Evolutionary conservation across 2,113 vertebrate species (phyloP).

Genomic region (cat (Felis catus)): DNA sequence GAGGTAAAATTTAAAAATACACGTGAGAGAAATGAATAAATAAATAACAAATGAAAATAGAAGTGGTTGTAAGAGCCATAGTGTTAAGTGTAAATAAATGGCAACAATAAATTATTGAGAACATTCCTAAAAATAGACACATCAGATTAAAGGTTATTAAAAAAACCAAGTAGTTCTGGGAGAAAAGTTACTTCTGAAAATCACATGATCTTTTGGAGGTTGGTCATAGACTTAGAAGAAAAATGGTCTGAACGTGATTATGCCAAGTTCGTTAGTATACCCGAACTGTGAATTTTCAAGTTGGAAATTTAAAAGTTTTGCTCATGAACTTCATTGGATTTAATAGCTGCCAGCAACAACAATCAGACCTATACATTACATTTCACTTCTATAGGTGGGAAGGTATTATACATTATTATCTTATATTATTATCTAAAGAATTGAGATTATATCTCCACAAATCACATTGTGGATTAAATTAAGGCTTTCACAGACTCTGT

Average conservation of each 20-base stretch:
- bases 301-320: background rate
- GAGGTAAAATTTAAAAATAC: background rate
- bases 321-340: background rate
- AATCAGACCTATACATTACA: background rate
- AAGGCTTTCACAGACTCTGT: background rate
- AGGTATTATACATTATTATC: background rate
- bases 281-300: background rate
- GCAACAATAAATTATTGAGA: background rate
- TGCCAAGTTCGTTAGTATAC: background rate
- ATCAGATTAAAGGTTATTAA: background rate
- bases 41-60: background rate
- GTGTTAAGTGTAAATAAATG: background rate
- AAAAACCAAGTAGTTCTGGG: background rate
- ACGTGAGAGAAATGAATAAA: background rate
- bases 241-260: background rate
- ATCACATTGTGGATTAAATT: background rate
- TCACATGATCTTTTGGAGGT: background rate
- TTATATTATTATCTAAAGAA: background rate
- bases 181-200: background rate
- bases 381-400: background rate
- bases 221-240: background rate
- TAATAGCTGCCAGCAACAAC: background rate
- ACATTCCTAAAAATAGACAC: background rate
- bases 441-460: background rate
- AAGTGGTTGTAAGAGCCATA: background rate